These are phyloP conservation scores for Aphelenchoides fujianensis DNA, from an alignment of 1,140 invertebrate genomes.

Conservation along the genomic window DNA sequence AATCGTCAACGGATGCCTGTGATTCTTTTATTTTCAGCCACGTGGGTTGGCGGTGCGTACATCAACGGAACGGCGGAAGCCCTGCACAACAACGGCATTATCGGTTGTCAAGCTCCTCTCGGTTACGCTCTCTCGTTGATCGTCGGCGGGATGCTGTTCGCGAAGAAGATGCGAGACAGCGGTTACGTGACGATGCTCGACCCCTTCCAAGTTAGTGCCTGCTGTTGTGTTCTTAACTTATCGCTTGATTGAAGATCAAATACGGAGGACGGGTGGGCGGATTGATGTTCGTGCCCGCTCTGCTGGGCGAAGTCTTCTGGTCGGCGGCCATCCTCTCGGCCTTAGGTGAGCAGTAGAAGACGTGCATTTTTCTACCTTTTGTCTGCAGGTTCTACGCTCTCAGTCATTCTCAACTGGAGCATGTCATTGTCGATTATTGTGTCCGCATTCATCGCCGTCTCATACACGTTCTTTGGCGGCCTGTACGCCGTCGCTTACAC, in stretches of 20 bases:
- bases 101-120: constrained; percentile 95
- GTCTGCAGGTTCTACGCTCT: constrained; percentile 78
- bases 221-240: too few relatives aligned
- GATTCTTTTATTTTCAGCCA: constrained; percentile 40
- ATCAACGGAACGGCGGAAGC: constrained; percentile 97
- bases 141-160: constrained; percentile 90
- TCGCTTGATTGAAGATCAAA: constrained; percentile 91
- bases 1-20: constrained; percentile 1
- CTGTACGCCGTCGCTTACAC: constrained; percentile 97
- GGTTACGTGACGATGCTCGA: constrained; percentile 98
- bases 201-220: too few relatives aligned
- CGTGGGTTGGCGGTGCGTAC: constrained; percentile 91
- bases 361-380: constrained; percentile 1
- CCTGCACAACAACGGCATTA: constrained; percentile 77
- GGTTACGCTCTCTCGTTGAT: constrained; percentile 87
- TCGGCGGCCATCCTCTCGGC: constrained; percentile 92
- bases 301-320: constrained; percentile 96
- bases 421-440: constrained; percentile 83
- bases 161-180: constrained; percentile 91
- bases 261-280: constrained; percentile 96
- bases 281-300: constrained; percentile 86
- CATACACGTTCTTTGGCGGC: constrained; percentile 95
- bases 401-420: constrained; percentile 92
- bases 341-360: constrained; percentile 68
- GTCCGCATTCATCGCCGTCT: constrained; percentile 88